phyloP scores from a whole-genome alignment of 2,888 invertebrate genomes.

The Lottia gigantea region DNA sequence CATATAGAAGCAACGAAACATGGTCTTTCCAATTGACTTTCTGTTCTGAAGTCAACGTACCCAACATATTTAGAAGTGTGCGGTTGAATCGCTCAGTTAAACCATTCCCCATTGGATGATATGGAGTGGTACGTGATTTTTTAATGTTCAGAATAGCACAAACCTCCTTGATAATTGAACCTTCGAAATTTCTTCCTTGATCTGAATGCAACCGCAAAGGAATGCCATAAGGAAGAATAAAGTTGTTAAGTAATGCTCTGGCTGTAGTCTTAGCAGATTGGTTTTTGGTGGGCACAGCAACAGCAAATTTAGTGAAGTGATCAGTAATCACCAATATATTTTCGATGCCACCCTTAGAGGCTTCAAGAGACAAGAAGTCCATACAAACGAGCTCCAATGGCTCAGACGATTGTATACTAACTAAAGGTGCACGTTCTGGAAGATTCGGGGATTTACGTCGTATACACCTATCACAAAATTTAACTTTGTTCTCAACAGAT shows the following conservation, averaged over 20 bases:
- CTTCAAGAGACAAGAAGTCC: constrained; percentile 27
- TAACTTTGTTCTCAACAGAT: constrained; percentile 9
- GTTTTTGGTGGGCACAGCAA: constrained; percentile 27
- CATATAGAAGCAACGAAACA: constrained; percentile 21
- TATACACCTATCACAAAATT: constrained; percentile 18
- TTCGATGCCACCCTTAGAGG: constrained; percentile 19
- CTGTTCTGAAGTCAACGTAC: constrained; percentile 23
- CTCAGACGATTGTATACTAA: constrained; percentile 14
- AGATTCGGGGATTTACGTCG: constrained; percentile 16
- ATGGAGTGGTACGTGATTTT: constrained; percentile 29
- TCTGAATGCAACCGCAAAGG: constrained; percentile 26
- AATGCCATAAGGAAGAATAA: constrained; percentile 30
- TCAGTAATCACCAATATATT: constrained; percentile 22
- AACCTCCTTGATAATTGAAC: constrained; percentile 26
- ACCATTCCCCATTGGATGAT: constrained; percentile 25
- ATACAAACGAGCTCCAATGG: constrained; percentile 32
- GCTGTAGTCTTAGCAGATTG: constrained; percentile 32
- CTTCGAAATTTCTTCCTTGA: constrained; percentile 30
- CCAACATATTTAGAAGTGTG: constrained; percentile 26
- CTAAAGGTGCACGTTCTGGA: constrained; percentile 12
- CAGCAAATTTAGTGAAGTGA: constrained; percentile 26
- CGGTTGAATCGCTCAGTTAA: constrained; percentile 27
- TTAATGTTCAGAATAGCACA: constrained; percentile 19
- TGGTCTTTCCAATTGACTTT: constrained; percentile 24
- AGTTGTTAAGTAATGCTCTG: constrained; percentile 26